Evolutionary conservation across 2,113 vertebrate species (phyloP).

Genomic region (Nipponia nippon): DNA sequence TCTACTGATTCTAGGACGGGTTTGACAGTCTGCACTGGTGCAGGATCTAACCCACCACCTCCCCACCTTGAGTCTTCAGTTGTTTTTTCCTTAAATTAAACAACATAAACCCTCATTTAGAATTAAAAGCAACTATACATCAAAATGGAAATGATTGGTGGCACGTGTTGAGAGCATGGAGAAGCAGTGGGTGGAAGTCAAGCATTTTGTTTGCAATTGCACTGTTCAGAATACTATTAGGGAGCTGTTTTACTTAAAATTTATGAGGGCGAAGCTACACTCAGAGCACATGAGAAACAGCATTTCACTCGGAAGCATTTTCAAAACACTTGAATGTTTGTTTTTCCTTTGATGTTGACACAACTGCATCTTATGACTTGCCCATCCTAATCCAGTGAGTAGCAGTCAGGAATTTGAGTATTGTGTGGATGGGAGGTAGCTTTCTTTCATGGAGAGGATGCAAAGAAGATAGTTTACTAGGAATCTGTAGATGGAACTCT

Average conservation of each 20-base stretch:
- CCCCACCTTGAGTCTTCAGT: background rate
- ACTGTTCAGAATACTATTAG: background rate
- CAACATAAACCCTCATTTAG: background rate
- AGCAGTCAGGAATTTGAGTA: background rate
- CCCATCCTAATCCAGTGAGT: background rate
- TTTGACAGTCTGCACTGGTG: background rate
- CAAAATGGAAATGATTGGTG: background rate
- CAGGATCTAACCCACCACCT: background rate
- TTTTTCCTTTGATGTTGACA: conserved; percentile 48
- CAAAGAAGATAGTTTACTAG: background rate
- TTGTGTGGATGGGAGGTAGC: background rate
- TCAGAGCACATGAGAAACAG: background rate
- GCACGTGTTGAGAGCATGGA: background rate
- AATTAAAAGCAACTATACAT: background rate
- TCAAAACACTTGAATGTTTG: conserved; percentile 13
- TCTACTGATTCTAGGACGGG: background rate
- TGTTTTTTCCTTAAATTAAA: background rate
- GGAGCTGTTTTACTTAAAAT: background rate
- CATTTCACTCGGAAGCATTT: background rate
- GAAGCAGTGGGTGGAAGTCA: background rate
- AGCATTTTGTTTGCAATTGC: background rate
- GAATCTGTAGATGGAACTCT: background rate
- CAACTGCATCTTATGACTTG: conserved; percentile 19
- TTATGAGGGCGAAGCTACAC: background rate
- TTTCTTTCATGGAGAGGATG: background rate